Conservation (phyloP, 2,888 invertebrate genomes). For the Trichopria drosophilae region DNA sequence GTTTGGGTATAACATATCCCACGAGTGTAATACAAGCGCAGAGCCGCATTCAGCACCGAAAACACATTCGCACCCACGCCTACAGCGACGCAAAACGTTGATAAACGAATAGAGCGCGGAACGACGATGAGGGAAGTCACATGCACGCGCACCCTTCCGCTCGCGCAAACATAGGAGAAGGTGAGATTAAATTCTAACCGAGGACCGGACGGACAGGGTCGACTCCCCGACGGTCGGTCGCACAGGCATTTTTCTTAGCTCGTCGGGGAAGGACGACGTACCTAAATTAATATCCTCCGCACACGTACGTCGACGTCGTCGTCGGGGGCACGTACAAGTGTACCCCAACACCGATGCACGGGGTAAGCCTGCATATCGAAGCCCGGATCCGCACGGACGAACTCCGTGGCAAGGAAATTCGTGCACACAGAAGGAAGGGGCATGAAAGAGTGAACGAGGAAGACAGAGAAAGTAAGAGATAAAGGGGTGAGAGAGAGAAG, state of each 20-base stretch:
- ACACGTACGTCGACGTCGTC: constrained; percentile 19
- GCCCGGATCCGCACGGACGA: constrained; percentile 10
- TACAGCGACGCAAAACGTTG: constrained; percentile 9
- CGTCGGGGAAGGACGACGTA: constrained; percentile 40
- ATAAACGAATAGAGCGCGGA: constrained; percentile 25
- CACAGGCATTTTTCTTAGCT: constrained; percentile 56
- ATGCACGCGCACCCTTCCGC: constrained; percentile 12
- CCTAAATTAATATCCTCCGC: constrained; percentile 55
- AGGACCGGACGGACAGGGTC: constrained; percentile 25
- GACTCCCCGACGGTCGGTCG: constrained; percentile 24
- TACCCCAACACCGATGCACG: constrained; percentile 4
- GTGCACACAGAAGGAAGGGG: constrained; percentile 29
- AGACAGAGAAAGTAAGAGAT: constrained; percentile 9
- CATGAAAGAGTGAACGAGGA: constrained; percentile 17
- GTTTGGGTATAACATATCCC: too few species aligned
- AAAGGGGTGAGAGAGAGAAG: constrained; percentile 7
- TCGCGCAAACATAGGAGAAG: constrained; percentile 24
- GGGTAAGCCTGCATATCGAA: background rate
- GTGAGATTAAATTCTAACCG: constrained; percentile 56
- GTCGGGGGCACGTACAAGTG: constrained; percentile 12
- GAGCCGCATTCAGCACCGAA: too few species aligned
- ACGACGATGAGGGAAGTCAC: constrained; percentile 17
- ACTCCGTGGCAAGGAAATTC: constrained; percentile 37
- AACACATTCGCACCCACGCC: constrained; percentile 21
- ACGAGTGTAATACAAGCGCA: too few species aligned